Conservation (phyloP, 2,888 invertebrate species). For the Octodonta nipae region DNA sequence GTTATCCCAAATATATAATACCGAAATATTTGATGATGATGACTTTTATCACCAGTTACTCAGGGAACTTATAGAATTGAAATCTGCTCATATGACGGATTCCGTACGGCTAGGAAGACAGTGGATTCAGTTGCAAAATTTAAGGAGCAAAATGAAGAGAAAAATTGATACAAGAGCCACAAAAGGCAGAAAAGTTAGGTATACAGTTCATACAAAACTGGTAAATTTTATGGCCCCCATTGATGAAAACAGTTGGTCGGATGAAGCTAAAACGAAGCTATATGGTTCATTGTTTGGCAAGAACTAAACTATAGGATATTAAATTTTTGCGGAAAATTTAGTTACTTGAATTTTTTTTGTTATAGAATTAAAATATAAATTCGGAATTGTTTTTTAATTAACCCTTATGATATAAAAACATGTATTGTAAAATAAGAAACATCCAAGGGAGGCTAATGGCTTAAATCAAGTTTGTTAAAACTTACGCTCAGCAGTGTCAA, state of each 20-base stretch:
- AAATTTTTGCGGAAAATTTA: too few species aligned
- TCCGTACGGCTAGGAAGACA: slow-evolving; percentile 76
- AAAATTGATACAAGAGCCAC: slow-evolving; percentile 88
- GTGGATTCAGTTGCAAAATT: slow-evolving; percentile 82
- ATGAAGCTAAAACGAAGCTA: slow-evolving; percentile 66
- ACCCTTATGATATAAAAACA: too few species aligned
- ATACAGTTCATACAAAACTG: slow-evolving; percentile 70
- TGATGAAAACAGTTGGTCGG: slow-evolving; percentile 55
- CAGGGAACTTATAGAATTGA: slow-evolving; percentile 82
- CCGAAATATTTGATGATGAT: slow-evolving; percentile 88
- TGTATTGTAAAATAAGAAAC: too few species aligned
- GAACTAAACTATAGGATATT: too few species aligned
- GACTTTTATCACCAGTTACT: slow-evolving; percentile 93
- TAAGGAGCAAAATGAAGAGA: slow-evolving; percentile 81
- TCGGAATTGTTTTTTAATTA: too few species aligned
- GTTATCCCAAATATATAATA: too few species aligned
- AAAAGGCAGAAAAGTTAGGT: slow-evolving; percentile 83
- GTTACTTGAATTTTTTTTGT: too few species aligned
- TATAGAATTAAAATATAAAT: too few species aligned
- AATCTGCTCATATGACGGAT: slow-evolving; percentile 70
- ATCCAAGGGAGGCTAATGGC: too few species aligned
- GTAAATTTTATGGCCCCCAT: slow-evolving; percentile 83
- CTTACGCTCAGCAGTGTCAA: too few species aligned
- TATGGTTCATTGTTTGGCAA: slow-evolving; percentile 71
- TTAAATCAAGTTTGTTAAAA: too few species aligned